Base-by-base conservation (phyloP, 1,140 invertebrate genomes). In the Drosophila funebris region DNA sequence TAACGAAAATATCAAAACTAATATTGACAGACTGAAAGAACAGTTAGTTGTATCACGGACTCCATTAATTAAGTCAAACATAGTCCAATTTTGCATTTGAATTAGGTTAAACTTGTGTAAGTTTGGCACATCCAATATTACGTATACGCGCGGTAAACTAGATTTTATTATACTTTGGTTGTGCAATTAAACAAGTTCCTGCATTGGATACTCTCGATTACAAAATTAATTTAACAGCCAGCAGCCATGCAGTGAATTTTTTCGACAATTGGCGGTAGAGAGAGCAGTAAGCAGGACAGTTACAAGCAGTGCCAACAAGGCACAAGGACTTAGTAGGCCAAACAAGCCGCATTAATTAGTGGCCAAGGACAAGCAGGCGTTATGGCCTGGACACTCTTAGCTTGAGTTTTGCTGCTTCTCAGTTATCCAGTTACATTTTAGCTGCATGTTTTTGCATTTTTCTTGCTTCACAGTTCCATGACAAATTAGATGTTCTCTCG, bases 311-410 rank as follows among this genome's bases (percentile, higher is more conserved):
- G 31, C 53, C 52, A 54, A 54, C 53, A 52, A 82, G 56, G 79
- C 62, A 57, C 61, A 53, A 63, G 61, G 64, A 64, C 53, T 50
- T 74, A 69, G 61, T 58, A 64, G 18, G 82, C 69, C 71, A 73
- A 80, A 85, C 82, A 85, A 85, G 77, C 76, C 69, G 82, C 81
- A 85, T 85, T 85, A 85, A 85, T 85, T 85, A 85, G 77, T 85
- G 81, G 73, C 77, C 81, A 81, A 85, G 77, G 61, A 77, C 82
- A 75, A 64, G 50, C 69, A 57, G 44, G 13, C 43, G 8, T n/a
- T 24, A 27, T n/a, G 31, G 18, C 18, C 31, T 22, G 29, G 14
- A 50, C 20, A 50, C 20, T 52, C 14, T 31, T 13, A 18, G 44
- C 16, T 11, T 11, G 11, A 20, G 24, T 11, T 13, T 48, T n/a